A percentile compares a stretch with the other conserved stretches of the same genome.
Conservation (phyloP, 2,888 invertebrate species). For the Xylocampa areola region DNA sequence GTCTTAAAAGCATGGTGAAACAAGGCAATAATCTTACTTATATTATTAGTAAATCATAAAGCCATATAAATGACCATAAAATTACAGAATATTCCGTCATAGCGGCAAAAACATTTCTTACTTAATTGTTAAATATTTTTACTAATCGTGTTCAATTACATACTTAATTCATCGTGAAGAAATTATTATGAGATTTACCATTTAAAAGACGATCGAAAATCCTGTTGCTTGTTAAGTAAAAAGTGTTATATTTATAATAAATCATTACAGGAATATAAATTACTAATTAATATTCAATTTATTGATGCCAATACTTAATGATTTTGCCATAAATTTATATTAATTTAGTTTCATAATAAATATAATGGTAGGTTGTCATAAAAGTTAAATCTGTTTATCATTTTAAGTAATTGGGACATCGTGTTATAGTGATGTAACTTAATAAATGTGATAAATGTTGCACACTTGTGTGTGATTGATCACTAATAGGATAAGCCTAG, state of each 20-base stretch:
- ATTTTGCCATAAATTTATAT: constrained; percentile 41
- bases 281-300: constrained; percentile 33
- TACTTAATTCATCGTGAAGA: not conserved
- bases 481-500: not conserved
- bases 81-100: no score
- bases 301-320: constrained; percentile 30
- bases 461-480: constrained; percentile 30
- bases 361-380: constrained; percentile 18
- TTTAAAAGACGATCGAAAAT: not conserved
- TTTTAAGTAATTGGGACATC: constrained; percentile 41
- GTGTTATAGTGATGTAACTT: constrained; percentile 11
- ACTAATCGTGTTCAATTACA: no score
- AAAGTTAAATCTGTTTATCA: constrained; percentile 35
- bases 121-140: no score
- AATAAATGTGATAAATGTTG: constrained; percentile 23
- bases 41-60: no score
- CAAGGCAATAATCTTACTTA: no score
- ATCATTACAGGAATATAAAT: constrained; percentile 16
- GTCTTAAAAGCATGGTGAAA: no score
- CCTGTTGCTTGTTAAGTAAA: not conserved
- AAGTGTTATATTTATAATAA: constrained; percentile 16
- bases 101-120: no score
- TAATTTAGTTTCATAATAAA: constrained; percentile 43
- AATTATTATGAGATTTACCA: not conserved
- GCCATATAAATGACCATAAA: no score